These are phyloP conservation scores for Lonchura striata DNA, from an alignment of 2,113 vertebrate genomes.

Conservation along the genomic window DNA sequence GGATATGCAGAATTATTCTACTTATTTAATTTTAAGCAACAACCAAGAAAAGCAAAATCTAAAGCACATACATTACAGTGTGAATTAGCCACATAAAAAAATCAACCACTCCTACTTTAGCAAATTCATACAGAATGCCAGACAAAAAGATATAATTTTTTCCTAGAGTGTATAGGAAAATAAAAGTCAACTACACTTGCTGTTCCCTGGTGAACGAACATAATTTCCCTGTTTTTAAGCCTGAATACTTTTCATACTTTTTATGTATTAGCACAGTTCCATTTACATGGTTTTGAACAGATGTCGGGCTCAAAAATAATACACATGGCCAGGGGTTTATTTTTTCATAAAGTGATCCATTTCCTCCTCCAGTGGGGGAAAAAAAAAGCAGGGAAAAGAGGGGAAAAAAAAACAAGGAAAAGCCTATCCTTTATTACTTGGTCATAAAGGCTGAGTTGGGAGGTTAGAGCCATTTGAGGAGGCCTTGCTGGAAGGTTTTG, in stretches of 20 bases:
- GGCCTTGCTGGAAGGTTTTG: not conserved
- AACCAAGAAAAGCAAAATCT: not conserved
- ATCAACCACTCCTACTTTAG: not conserved
- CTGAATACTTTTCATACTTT: not conserved
- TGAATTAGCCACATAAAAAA: not conserved
- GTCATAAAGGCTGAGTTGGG: not conserved
- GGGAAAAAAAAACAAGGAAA: not conserved
- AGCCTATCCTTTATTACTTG: not conserved
- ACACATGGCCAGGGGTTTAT: not conserved
- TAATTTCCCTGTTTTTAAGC: not conserved
- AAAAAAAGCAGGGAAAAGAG: fast-evolving
- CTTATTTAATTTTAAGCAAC: not conserved
- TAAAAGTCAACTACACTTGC: not conserved
- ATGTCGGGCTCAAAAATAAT: slow-evolving; percentile 16
- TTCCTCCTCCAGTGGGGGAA: not conserved
- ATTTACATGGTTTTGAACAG: not conserved
- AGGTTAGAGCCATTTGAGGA: not conserved
- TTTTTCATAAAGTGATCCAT: not conserved
- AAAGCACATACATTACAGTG: not conserved
- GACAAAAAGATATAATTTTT: fast-evolving
- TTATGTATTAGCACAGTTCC: not conserved
- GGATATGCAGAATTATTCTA: not conserved
- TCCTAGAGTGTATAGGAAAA: not conserved
- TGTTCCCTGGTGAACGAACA: not conserved
- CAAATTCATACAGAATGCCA: not conserved